Base-by-base conservation (phyloP, 2,797 vertebrate genomes). In the Yasuhikotakia modesta region DNA sequence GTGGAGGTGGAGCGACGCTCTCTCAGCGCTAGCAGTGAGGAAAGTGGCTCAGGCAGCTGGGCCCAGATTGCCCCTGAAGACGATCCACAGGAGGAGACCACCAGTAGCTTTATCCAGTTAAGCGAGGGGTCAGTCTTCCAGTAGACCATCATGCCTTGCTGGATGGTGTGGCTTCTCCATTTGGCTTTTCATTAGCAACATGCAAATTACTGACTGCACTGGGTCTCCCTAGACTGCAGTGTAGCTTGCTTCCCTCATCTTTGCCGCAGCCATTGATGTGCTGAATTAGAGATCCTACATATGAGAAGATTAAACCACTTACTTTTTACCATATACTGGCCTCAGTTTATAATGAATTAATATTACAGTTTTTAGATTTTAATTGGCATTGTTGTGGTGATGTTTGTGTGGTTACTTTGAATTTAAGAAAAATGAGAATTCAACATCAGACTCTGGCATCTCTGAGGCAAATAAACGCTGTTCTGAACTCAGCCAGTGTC, bases 91-190 rank as follows among this genome's bases (percentile, higher is more conserved):
- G 97, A 98, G 0, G 98, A 99, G 90, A 95, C 94, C 0, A 95
- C 94, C 0, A 98, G 96, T 89, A 99, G 97, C 91, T 98, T 96
- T 91, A 92, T 98, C 86, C 98, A 98, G 85, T 95, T 98, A 89
- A 98, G 96, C 0, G 96, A 98, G 89, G 92, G 94, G 92, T 98
- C 95, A 91, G 94, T 98, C 92, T 96, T 93, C 92, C 55, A 70
- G 83, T 87, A 80, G 80, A 71, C 55, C 61, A 72, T 78, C 67
- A 86, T 84, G 74, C 79, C 79, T 79, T 79, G 61, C 48, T 73
- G 67, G 77, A 70, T 74, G 68, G 70, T 73, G 74, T 64, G 71
- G 55, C 77, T 84, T 65, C 52, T 70, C 79, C 82, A 79, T 82
- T 78, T 74, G 52, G 57, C 53, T 55, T 30, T 68, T 70, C 55